Evolutionary conservation across 2,797 vertebrate species (phyloP), one percentile per base, ranked within the genome.

Genomic region (Rhincodon typus): DNA sequence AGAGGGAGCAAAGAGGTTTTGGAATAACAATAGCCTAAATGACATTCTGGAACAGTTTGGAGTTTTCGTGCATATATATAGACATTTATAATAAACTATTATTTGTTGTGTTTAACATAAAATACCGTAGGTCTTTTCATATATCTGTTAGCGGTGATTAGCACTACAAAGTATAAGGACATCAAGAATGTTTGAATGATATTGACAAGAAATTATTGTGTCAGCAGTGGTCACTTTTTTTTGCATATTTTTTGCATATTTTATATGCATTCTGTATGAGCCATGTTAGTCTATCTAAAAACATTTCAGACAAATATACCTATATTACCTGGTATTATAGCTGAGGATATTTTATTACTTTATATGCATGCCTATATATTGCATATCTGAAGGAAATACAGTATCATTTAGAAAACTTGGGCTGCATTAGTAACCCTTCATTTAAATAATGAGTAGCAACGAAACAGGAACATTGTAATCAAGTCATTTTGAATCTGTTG

Each of bases 51-150:
- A 97, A 97, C 97, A 96, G 96, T 97, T 97, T 97, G 97, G 98
- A 98, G 98, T 98, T 98, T 99, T 99, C 99, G 98, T 98, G 98
- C 97, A 98, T 99, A 98, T 99, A 98, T 98, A 98, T 99, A 99
- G 99, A 99, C 98, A 98, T 98, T 62, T 98, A 98, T 98, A 98
- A 98, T 98, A 98, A 99, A 98, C 98, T 98, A 98, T 98, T 98
- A 98, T 98, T 99, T 99, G 98, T 99, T 98, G 98, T 98, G 98
- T 98, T 98, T 98, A 98, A 98, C 98, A 98, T 97, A 97, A 98
- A 99, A 99, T 98, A 98, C 98, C 98, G 99, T 99, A 98, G 99
- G 98, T 98, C 98, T 98, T 98, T 98, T 97, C 98, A 98, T 99
- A 99, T 99, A 99, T 99, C 98, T 98, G 98, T 98, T 98, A 97